phyloP scores from a whole-genome alignment of 2,113 vertebrate species.

The Todiramphus chloris region DNA sequence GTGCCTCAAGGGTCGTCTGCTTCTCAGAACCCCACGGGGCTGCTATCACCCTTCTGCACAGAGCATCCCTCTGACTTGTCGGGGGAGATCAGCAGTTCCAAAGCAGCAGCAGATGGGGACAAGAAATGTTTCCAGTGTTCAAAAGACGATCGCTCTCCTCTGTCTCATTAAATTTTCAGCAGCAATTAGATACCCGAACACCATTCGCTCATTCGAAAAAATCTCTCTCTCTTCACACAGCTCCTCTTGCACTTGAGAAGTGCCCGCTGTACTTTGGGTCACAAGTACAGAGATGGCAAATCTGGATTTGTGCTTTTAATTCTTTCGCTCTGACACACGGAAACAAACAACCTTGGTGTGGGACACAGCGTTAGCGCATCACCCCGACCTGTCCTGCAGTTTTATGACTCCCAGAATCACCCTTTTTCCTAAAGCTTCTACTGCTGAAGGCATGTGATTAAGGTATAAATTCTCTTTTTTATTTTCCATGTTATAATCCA shows the following conservation, averaged over 20 bases:
- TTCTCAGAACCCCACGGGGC: neutral
- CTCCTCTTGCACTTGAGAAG: neutral
- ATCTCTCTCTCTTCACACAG: neutral
- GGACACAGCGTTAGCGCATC: fast-evolving
- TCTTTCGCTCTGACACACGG: neutral
- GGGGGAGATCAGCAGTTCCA: fast-evolving
- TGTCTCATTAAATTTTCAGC: constrained; percentile 20
- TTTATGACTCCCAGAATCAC: neutral
- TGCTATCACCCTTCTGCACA: neutral
- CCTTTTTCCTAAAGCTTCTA: neutral
- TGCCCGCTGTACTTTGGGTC: fast-evolving
- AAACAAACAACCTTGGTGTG: neutral
- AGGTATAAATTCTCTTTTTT: neutral
- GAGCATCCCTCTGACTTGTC: neutral
- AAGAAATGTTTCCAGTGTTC: neutral
- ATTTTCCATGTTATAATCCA: neutral
- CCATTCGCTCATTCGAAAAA: neutral
- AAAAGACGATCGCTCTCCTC: neutral
- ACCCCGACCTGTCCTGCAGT: neutral
- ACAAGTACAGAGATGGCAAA: neutral
- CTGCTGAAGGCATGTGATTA: neutral
- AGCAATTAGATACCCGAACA: neutral
- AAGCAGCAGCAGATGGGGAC: neutral
- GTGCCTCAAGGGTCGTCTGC: neutral
- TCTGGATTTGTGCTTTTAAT: neutral